Evolutionary conservation across 2,888 invertebrate genomes (phyloP), one percentile per base, ranked within the genome.

Genomic region (Cryptus armator): DNA sequence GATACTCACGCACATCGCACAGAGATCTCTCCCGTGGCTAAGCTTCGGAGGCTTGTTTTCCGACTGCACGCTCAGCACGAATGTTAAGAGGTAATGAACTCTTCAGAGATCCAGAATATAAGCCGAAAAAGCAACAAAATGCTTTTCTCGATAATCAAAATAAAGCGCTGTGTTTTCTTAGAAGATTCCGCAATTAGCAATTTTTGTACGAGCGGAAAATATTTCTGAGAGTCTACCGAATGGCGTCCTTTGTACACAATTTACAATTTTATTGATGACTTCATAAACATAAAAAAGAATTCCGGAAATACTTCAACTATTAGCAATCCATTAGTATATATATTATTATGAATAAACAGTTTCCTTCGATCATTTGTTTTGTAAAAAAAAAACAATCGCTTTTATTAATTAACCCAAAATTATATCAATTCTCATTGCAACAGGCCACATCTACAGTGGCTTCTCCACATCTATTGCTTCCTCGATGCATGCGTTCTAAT

Each of bases 401-500:
- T 37, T 7, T 37, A 7, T 37, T 37, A 37, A 37, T 37, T 37
- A 4, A 56, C 19, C 19, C 6, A 53, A 19, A 19, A 32, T 62
- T n/a, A 7, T 10, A 32, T 32, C 6, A 29, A 29, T 59, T 29
- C 6, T 5, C 62, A 14, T 6, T 32, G n/a, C n/a, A 32, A 2
- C 6, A 32, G 12, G 7, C 29, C 12, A n/a, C 29, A 37, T 37
- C 9, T 37, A 37, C 37, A 37, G 6, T 7, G 32, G 32, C 29
- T 14, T 32, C 29, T 7, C 6, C 62, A n/a, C 32, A 62, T 14
- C 6, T n/a, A 62, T 62, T 29, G 62, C 62, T n/a, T 62, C n/a
- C 62, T 62, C 32, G 59, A 24, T 62, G 62, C 12, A 14, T 62
- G 14, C 62, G 62, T 32, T 62, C 32, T 32, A 62, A 62, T 62